These are phyloP conservation scores for Ichneumon xanthorius DNA, from an alignment of 2,888 invertebrate genomes.

Conservation along the genomic window DNA sequence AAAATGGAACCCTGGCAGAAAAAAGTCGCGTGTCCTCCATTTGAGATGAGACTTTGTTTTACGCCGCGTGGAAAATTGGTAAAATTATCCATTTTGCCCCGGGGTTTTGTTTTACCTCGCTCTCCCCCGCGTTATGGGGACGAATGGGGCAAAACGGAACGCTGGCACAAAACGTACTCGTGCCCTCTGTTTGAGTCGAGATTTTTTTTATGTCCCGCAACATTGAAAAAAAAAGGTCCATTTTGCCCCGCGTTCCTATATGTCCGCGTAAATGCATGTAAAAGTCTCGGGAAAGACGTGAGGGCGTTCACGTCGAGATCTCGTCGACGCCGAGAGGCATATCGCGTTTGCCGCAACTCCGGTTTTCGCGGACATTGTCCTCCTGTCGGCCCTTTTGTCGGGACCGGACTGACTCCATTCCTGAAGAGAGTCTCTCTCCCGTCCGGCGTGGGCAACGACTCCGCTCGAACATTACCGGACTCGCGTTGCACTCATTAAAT, in stretches of 20 bases:
- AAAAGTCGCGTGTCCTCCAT: too few species aligned
- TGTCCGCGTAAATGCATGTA: background rate
- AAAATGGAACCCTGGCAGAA: too few species aligned
- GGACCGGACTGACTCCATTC: slow-evolving; percentile 43
- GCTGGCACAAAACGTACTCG: too few species aligned
- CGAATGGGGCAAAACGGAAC: too few species aligned
- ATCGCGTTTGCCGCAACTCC: slow-evolving; percentile 11
- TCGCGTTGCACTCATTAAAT: slow-evolving; percentile 29
- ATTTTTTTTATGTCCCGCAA: background rate
- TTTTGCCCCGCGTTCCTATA: background rate
- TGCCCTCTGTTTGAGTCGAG: too few species aligned
- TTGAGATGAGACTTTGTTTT: too few species aligned
- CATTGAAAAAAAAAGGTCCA: background rate
- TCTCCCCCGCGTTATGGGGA: too few species aligned
- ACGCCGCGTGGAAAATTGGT: too few species aligned
- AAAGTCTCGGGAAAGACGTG: background rate
- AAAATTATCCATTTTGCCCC: too few species aligned
- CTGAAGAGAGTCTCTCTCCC: slow-evolving; percentile 15
- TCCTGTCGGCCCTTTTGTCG: slow-evolving; percentile 10
- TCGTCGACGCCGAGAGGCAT: slow-evolving; percentile 4
- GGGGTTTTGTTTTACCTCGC: too few species aligned
- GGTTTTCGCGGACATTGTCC: slow-evolving; percentile 24
- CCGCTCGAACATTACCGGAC: background rate
- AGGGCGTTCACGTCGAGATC: background rate
- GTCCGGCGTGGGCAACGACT: slow-evolving; percentile 6